phyloP scores from a whole-genome alignment of 2,113 vertebrate genomes.

The Corynorhinus townsendii region DNA sequence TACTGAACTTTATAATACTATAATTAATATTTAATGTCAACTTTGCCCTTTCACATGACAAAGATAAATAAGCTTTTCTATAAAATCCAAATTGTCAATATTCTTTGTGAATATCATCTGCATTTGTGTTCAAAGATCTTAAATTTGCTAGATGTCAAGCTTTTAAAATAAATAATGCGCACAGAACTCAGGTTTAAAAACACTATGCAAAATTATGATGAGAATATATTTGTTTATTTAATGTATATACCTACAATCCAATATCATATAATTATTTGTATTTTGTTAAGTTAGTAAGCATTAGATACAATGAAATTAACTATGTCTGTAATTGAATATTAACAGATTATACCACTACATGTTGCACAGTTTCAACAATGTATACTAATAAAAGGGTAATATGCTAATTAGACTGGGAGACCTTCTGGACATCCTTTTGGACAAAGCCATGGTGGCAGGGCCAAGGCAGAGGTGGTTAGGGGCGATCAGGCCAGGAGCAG shows the following conservation, averaged over 20 bases:
- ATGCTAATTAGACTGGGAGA: no score
- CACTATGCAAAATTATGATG: constrained; percentile 14
- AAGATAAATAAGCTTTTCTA: constrained; percentile 30
- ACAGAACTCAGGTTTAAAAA: constrained; percentile 17
- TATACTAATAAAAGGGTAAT: no score
- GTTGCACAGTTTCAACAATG: not conserved
- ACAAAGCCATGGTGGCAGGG: no score
- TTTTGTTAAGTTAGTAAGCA: constrained; percentile 4
- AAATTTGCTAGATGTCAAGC: not conserved
- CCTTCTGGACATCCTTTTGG: no score
- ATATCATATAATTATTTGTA: not conserved
- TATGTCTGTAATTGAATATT: not conserved
- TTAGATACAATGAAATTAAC: not conserved
- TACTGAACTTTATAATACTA: constrained; percentile 20
- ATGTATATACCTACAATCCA: not conserved
- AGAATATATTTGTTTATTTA: constrained; percentile 24
- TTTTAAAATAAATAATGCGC: constrained; percentile 32
- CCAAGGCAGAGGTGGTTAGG: no score
- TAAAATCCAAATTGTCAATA: not conserved
- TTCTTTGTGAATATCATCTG: not conserved
- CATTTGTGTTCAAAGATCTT: not conserved
- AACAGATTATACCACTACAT: not conserved
- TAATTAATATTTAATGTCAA: constrained; percentile 44
- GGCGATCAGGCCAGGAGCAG: no score
- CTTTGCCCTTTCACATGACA: not conserved